phyloP scores from a whole-genome alignment of 1,140 invertebrate genomes.

The Drosophila baimaii region DNA sequence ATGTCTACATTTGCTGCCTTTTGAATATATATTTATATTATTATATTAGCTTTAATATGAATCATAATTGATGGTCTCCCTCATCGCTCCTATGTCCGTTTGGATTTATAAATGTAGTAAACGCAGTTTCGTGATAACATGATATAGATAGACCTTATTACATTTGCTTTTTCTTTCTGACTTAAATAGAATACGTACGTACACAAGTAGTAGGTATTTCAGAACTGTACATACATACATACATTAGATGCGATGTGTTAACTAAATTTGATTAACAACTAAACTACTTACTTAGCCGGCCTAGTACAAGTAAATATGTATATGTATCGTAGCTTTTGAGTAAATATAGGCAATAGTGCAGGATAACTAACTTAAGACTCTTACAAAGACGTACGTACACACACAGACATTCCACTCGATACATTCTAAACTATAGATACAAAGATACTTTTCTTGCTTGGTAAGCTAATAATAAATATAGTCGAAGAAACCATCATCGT shows the following conservation, averaged over 20 bases:
- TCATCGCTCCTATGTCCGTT: constrained; percentile 48
- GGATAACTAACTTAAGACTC: constrained; percentile 62
- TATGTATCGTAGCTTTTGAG: constrained; percentile 59
- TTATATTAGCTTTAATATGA: constrained; percentile 56
- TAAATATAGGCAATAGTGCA: constrained; percentile 69
- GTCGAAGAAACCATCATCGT: constrained; percentile 56
- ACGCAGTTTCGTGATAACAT: constrained; percentile 77
- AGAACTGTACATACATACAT: constrained; percentile 65
- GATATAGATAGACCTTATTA: constrained; percentile 66
- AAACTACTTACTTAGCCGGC: constrained; percentile 59
- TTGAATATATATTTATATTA: constrained; percentile 58
- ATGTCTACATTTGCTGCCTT: constrained; percentile 62
- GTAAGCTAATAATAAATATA: constrained; percentile 54
- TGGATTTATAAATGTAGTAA: constrained; percentile 79
- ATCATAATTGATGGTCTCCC: constrained; percentile 41
- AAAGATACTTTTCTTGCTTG: constrained; percentile 24
- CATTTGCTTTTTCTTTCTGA: constrained; percentile 39
- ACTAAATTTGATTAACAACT: constrained; percentile 75
- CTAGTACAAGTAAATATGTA: constrained; percentile 46
- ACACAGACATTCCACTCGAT: constrained; percentile 36
- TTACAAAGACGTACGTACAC: constrained; percentile 55
- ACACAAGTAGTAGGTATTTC: constrained; percentile 47
- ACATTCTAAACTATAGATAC: constrained; percentile 48
- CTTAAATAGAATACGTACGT: constrained; percentile 45
- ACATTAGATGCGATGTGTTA: constrained; percentile 73